A percentile compares a stretch with the other conserved stretches of the same genome.
Evolutionary conservation across 2,797 vertebrate genomes (phyloP).

Genomic region (Poeciliopsis gracilis): DNA sequence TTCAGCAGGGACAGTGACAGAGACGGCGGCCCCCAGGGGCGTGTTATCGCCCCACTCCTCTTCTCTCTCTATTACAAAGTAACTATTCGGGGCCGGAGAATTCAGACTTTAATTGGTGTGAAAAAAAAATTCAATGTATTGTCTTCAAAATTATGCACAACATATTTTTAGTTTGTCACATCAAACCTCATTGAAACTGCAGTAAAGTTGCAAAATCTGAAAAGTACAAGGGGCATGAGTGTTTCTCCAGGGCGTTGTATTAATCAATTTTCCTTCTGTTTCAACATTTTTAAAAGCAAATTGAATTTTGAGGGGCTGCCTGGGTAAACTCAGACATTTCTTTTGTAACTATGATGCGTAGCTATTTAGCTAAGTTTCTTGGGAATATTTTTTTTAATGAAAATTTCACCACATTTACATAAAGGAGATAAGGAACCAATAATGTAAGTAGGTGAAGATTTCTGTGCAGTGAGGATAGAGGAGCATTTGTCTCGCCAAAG

Average conservation of each 20-base stretch:
- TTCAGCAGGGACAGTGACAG: not conserved
- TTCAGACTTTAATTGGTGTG: not conserved
- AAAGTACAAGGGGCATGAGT: not conserved
- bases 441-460: not conserved
- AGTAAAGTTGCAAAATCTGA: not conserved
- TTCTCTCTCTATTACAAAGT: not conserved
- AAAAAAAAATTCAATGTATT: not conserved
- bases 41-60: not conserved
- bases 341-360: not conserved
- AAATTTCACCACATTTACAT: not conserved
- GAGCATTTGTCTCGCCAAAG: not conserved
- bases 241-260: not conserved
- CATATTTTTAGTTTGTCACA: not conserved
- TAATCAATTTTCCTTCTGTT: not conserved
- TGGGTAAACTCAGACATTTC: not conserved
- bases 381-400: not conserved
- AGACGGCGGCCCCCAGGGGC: not conserved
- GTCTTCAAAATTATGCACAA: not conserved
- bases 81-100: not conserved
- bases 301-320: not conserved
- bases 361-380: not conserved
- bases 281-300: not conserved
- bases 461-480: not conserved
- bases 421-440: not conserved
- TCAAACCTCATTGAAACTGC: not conserved